Evolutionary conservation across 2,888 invertebrate genomes (phyloP).

Genomic region (Melanotus villosus): DNA sequence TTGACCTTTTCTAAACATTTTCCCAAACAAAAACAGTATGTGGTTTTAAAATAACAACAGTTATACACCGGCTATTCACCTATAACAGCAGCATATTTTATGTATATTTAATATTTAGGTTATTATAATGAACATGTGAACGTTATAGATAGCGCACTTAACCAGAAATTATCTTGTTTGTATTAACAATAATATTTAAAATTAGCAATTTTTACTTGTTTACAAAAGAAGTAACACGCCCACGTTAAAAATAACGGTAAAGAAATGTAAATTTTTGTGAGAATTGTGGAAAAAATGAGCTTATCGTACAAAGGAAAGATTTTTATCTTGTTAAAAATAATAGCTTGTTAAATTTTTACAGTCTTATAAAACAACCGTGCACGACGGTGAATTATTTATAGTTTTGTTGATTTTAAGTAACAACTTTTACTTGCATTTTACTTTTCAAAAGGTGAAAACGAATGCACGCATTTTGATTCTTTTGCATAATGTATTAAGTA

Average conservation of each 20-base stretch:
- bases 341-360: neutral
- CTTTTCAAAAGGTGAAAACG: slow-evolving; percentile 33
- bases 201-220: too few species aligned
- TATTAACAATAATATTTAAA: too few species aligned
- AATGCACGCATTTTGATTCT: slow-evolving; percentile 21
- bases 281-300: neutral
- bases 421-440: slow-evolving; percentile 34
- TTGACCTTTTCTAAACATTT: too few species aligned
- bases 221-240: too few species aligned
- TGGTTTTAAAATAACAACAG: too few species aligned
- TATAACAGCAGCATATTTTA: too few species aligned
- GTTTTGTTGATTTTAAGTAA: slow-evolving; percentile 17
- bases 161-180: too few species aligned
- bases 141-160: too few species aligned
- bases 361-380: neutral
- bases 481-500: slow-evolving; percentile 32
- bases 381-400: slow-evolving; percentile 19
- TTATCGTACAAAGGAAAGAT: neutral
- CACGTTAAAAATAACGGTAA: neutral
- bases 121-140: too few species aligned
- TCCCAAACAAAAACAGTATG: too few species aligned
- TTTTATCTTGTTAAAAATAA: neutral
- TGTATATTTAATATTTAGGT: too few species aligned
- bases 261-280: neutral
- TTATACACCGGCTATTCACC: too few species aligned